These are phyloP conservation scores for Seira sanloemensis DNA, from an alignment of 2,888 invertebrate genomes.

Conservation along the genomic window DNA sequence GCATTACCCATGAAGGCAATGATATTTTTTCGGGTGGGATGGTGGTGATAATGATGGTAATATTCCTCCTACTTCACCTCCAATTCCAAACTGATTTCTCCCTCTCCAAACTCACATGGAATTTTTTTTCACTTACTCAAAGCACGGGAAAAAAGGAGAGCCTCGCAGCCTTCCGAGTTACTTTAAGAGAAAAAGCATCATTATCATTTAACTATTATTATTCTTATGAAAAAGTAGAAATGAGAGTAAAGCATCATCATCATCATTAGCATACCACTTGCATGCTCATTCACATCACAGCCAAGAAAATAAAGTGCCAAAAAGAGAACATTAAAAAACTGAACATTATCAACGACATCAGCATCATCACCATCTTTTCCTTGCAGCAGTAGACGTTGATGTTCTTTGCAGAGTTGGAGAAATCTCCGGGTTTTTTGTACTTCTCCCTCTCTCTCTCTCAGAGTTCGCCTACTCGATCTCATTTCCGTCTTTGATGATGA, in stretches of 20 bases:
- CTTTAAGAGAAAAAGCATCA: background rate
- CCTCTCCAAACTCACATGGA: background rate
- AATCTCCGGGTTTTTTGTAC: constrained; percentile 8
- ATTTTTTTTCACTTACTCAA: background rate
- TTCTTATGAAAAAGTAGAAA: background rate
- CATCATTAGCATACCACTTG: constrained; percentile 12
- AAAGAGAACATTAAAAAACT: constrained; percentile 11
- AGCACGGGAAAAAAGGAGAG: background rate
- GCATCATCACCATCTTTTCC: background rate
- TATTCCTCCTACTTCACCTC: constrained; percentile 1
- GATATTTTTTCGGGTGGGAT: background rate
- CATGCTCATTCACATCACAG: background rate
- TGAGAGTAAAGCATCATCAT: background rate
- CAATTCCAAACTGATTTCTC: background rate
- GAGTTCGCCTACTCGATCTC: constrained; percentile 12
- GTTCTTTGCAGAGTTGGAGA: background rate
- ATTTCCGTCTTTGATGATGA: constrained; percentile 45
- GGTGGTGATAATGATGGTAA: background rate
- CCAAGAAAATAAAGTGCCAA: constrained; percentile 10
- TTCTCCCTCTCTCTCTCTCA: constrained; percentile 21
- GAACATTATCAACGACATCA: constrained; percentile 9
- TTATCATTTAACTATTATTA: constrained; percentile 3
- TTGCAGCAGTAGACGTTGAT: background rate
- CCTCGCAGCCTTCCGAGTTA: too few species aligned
- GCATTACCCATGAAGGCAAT: background rate